Base-by-base conservation (phyloP, 2,797 vertebrate genomes). In the Ispidina lecontei region DNA sequence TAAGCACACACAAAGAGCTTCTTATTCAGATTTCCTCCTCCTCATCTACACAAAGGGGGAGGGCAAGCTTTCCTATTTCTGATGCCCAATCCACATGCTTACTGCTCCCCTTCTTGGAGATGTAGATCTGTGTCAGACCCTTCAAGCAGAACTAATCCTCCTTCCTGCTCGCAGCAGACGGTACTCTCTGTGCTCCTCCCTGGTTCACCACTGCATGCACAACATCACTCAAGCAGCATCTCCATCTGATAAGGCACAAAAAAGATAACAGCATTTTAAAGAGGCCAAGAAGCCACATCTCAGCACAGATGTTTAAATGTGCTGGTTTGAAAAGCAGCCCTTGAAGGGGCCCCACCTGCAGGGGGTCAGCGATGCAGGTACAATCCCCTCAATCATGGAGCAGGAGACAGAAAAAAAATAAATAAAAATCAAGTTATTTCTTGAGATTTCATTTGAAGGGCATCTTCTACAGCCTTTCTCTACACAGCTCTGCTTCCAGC, bases 121-220 rank as follows among this genome's bases (percentile, higher is more conserved):
- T 19, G 65, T 6, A 31, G 59, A 93, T 87, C 79, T 92, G 84
- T 71, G 90, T 83, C 84, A 91, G 87, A 70, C 33, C 65, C 83
- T 71, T 69, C 33, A 60, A 88, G 91, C 83, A 81, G 90, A 81
- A 92, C 91, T 83, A 81, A 95, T 76, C 65, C 76, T 54, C 52
- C 72, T 28, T 74, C 55, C 18, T 35, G 55, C 47, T 67, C 3
- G 0, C 16, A 28, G 77, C 82, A 76, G 41, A 52, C 23, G 1
- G 35, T 25, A 4, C 73, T 47, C 84, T 43, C 44, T 51, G 31
- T 25, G 54, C 76, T 81, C 47, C 68, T 79, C 3, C 1, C 37
- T 14, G 54, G 19, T 3, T 62, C 85, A 46, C 44, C 31, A 9
- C 71, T 28, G 51, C 35, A 65, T 1, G 3, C 16, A 1, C 41